phyloP scores from a whole-genome alignment of 2,888 invertebrate species.

The Cerastoderma edule region DNA sequence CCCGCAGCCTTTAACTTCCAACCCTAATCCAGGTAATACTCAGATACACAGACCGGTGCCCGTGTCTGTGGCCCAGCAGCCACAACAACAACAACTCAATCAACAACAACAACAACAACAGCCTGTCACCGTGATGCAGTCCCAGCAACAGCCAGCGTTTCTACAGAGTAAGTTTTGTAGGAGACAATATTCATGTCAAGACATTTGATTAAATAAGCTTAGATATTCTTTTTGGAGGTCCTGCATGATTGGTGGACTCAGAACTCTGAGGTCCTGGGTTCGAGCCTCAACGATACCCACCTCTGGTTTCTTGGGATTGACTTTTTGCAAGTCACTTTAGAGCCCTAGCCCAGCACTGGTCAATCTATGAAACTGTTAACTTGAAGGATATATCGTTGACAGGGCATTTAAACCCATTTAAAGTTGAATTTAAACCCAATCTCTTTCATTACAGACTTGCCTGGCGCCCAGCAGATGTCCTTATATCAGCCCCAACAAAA shows the following conservation, averaged over 20 bases:
- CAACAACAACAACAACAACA: slow-evolving; percentile 41
- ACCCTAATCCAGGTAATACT: slow-evolving; percentile 34
- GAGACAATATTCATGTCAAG: too few relatives aligned
- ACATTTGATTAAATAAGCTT: too few relatives aligned
- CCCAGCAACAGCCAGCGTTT: slow-evolving; percentile 69
- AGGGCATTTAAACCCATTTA: too few relatives aligned
- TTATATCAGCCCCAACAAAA: slow-evolving; percentile 74
- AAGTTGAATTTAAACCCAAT: slow-evolving; percentile 6
- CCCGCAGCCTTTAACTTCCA: slow-evolving; percentile 39
- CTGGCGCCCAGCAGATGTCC: slow-evolving; percentile 75
- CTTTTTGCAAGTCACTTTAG: too few relatives aligned
- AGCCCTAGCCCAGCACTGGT: too few relatives aligned
- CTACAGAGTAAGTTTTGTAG: slow-evolving; percentile 74
- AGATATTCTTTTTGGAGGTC: too few relatives aligned
- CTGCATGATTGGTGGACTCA: too few relatives aligned
- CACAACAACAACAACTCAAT: slow-evolving; percentile 47
- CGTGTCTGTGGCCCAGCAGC: slow-evolving; percentile 53
- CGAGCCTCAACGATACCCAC: too few relatives aligned
- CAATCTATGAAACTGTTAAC: too few relatives aligned
- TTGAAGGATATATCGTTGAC: too few relatives aligned
- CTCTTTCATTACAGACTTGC: slow-evolving; percentile 65
- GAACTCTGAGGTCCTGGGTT: too few relatives aligned
- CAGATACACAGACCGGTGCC: slow-evolving; percentile 46
- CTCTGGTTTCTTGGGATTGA: too few relatives aligned
- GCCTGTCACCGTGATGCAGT: slow-evolving; percentile 18